Percentiles rank a stretch among this genome's conserved stretches.
These are phyloP conservation scores for Pollenia labialis DNA, from an alignment of 2,888 invertebrate genomes.

Conservation along the genomic window DNA sequence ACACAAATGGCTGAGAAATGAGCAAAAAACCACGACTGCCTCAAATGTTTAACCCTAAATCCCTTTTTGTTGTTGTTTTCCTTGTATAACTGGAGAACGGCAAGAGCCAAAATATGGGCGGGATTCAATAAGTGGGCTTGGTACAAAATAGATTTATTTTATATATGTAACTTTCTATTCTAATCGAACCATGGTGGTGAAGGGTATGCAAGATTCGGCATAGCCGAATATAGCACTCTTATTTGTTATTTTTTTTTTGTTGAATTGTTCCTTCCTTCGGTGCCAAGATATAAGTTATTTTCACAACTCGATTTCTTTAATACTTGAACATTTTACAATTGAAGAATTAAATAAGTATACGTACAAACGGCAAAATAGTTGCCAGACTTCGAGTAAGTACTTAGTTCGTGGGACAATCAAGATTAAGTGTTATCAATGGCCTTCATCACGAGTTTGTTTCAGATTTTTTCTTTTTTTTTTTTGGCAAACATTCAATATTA, in stretches of 20 bases:
- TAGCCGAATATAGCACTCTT: too few species aligned
- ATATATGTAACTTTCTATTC: too few species aligned
- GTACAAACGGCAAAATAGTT: constrained; percentile 44
- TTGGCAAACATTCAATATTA: constrained; percentile 51
- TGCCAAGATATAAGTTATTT: constrained; percentile 52
- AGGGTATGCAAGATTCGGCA: too few species aligned
- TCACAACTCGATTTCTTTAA: constrained; percentile 46
- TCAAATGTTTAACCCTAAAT: too few species aligned
- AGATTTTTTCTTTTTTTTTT: background rate
- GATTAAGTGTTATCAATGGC: constrained; percentile 63
- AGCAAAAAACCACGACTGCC: too few species aligned
- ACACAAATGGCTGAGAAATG: too few species aligned
- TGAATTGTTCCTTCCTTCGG: background rate
- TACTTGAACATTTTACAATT: constrained; percentile 51
- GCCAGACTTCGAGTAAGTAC: constrained; percentile 46
- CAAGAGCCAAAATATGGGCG: too few species aligned
- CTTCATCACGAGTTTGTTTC: constrained; percentile 46
- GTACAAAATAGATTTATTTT: too few species aligned
- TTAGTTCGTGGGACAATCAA: constrained; percentile 51
- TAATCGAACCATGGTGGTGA: too few species aligned
- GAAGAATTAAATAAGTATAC: background rate
- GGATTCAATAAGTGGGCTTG: too few species aligned
- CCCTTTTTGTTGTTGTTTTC: too few species aligned
- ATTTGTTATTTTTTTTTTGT: background rate
- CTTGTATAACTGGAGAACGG: too few species aligned